These are phyloP conservation scores for Phyto melanocephala DNA, from an alignment of 2,888 invertebrate species.

Conservation along the genomic window DNA sequence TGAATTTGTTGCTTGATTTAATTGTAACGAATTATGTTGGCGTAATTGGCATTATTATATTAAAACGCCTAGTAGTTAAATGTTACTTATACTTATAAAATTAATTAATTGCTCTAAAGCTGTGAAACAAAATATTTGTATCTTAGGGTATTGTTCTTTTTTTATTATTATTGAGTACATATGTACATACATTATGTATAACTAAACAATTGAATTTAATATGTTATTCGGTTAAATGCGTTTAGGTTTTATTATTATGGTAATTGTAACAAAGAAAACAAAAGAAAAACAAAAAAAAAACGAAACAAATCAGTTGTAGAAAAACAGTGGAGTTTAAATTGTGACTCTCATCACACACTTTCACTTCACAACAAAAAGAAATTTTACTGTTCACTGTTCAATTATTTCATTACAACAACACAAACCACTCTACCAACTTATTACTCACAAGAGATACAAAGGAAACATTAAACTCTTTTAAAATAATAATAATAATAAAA, in stretches of 20 bases:
- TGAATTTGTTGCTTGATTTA: slow-evolving; percentile 55
- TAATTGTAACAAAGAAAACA: not conserved
- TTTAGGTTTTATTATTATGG: slow-evolving; percentile 2
- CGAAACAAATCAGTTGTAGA: slow-evolving; percentile 22
- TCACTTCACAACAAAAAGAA: not conserved
- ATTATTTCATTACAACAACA: slow-evolving; percentile 18
- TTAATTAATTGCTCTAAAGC: slow-evolving; percentile 50
- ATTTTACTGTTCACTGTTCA: not conserved
- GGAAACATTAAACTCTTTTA: not conserved
- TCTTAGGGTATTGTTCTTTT: slow-evolving; percentile 46
- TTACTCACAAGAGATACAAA: slow-evolving; percentile 25
- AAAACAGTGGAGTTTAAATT: slow-evolving; percentile 54
- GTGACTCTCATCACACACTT: slow-evolving; percentile 56
- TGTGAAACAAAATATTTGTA: slow-evolving; percentile 61
- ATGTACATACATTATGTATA: too few species aligned
- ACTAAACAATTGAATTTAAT: not conserved
- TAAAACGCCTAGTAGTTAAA: slow-evolving; percentile 39
- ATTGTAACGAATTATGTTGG: slow-evolving; percentile 19
- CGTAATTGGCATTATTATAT: slow-evolving; percentile 42
- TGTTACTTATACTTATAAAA: slow-evolving; percentile 35
- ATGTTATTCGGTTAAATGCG: slow-evolving; percentile 1
- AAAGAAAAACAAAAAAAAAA: slow-evolving; percentile 19
- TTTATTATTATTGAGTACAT: not conserved
- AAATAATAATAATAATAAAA: not conserved
- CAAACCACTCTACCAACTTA: not conserved